A percentile compares a stretch with the other conserved stretches of the same genome.
These are phyloP conservation scores for Macrosiphum euphorbiae DNA, from an alignment of 2,888 invertebrate genomes.

Conservation along the genomic window DNA sequence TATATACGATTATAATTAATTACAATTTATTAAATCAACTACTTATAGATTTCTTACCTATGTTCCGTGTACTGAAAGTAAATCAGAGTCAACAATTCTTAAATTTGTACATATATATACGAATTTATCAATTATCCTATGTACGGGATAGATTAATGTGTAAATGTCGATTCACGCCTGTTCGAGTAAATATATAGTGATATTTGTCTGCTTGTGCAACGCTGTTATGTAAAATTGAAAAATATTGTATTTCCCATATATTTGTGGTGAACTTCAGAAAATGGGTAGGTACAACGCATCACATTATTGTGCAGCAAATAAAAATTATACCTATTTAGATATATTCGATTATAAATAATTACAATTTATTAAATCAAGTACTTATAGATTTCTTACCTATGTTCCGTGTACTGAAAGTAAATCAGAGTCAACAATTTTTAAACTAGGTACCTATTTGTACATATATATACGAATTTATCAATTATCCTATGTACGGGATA, in stretches of 20 bases:
- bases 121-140: too few species aligned
- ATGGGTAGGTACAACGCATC: too few species aligned
- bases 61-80: too few species aligned
- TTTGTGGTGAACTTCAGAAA: background rate
- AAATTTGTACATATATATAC: too few species aligned
- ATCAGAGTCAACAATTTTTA: background rate
- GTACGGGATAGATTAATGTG: background rate
- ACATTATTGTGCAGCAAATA: background rate
- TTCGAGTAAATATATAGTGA: background rate
- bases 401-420: background rate
- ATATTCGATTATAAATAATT: too few species aligned
- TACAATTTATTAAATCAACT: too few species aligned
- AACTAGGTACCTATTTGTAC: background rate
- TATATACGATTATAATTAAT: too few species aligned
- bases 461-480: too few species aligned
- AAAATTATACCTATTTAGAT: too few species aligned
- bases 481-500: background rate
- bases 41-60: too few species aligned
- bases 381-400: background rate
- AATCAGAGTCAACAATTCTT: too few species aligned
- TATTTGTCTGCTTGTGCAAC: background rate
- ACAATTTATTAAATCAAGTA: background rate
- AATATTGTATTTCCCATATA: background rate
- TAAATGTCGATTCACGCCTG: background rate
- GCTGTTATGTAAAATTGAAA: background rate